Evolutionary conservation across 2,797 vertebrate genomes (phyloP), one percentile per base, ranked within the genome.

Genomic region (Sebastes trivittatus): DNA sequence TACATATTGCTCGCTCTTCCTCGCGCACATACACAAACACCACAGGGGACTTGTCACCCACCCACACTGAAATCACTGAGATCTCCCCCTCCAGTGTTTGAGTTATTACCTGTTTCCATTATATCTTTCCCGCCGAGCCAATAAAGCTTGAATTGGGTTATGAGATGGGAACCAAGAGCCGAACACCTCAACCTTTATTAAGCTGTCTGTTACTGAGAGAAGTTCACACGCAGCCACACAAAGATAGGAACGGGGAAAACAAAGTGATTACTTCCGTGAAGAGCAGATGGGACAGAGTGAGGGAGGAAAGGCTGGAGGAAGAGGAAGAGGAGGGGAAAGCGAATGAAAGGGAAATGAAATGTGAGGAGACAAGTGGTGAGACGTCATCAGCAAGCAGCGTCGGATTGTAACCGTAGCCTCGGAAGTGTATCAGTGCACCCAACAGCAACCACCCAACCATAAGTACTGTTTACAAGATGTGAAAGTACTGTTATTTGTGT

Each of bases 101-200:
- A 84, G 83, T 91, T 91, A 91, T 91, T 81, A 87, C 87, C 84
- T 76, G 82, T 87, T 91, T 85, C 87, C 58, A 87, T 81, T 88
- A 80, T 88, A 61, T 82, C 72, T 81, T 60, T 82, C 90, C 79
- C 72, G 2, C 74, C 7, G 79, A 77, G 64, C 72, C 85, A 90
- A 88, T 92, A 91, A 91, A 81, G 76, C 74, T 75, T 4, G 77
- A 89, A 86, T 88, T 36, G 36, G 72, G 67, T 89, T 88, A 88
- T 79, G 76, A 87, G 71, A 80, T 18, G 23, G 72, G 29, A 66
- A 75, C 70, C 71, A 20, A 84, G 61, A 82, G 76, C 65, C 11
- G 36, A 76, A 78, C 75, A 82, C 73, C 59, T 78, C 72, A 55
- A 22, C 75, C 63, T 84, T 83, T 81, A 90, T 89, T 84, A 85